Evolutionary conservation across 2,797 vertebrate species (phyloP).

Genomic region (Sebastes kiyomatsui): DNA sequence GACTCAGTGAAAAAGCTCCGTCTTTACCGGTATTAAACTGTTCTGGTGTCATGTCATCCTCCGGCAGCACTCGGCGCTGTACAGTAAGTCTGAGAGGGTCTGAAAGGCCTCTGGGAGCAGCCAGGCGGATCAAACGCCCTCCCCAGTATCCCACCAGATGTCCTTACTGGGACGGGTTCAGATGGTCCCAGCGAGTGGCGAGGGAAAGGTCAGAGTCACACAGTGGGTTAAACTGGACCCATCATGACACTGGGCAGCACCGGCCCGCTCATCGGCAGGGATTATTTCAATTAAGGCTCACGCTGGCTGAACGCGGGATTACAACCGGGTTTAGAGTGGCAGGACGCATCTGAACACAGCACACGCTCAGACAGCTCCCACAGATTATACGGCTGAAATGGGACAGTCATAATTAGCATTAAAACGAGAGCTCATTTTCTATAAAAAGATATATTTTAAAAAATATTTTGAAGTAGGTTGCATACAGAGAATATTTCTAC

Average conservation of each 20-base stretch:
- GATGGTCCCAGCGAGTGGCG: constrained; percentile 82
- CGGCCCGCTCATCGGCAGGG: constrained; percentile 71
- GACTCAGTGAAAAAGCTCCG: no score
- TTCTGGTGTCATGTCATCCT: constrained; percentile 17
- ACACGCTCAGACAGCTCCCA: constrained; percentile 59
- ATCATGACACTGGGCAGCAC: constrained; percentile 78
- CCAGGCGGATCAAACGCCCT: constrained; percentile 72
- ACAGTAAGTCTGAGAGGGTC: constrained; percentile 51
- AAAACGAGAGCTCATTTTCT: background rate
- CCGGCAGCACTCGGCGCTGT: constrained; percentile 25
- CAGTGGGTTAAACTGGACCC: constrained; percentile 87
- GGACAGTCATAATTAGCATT: constrained; percentile 38
- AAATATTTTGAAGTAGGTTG: no score
- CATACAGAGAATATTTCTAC: background rate
- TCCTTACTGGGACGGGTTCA: constrained; percentile 78
- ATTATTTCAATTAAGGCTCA: constrained; percentile 86
- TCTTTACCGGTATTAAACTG: background rate
- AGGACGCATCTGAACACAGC: constrained; percentile 70
- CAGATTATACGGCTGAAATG: constrained; percentile 48
- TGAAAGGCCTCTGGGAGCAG: constrained; percentile 72
- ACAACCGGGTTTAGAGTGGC: constrained; percentile 71
- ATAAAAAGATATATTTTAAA: background rate
- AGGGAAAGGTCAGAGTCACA: constrained; percentile 86
- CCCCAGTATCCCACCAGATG: constrained; percentile 81
- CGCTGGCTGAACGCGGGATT: constrained; percentile 78